Evolutionary conservation across 64 coral and sea anemone species (phyloP), one percentile per base, ranked within the genome.

Genomic region (Montipora cactus): DNA sequence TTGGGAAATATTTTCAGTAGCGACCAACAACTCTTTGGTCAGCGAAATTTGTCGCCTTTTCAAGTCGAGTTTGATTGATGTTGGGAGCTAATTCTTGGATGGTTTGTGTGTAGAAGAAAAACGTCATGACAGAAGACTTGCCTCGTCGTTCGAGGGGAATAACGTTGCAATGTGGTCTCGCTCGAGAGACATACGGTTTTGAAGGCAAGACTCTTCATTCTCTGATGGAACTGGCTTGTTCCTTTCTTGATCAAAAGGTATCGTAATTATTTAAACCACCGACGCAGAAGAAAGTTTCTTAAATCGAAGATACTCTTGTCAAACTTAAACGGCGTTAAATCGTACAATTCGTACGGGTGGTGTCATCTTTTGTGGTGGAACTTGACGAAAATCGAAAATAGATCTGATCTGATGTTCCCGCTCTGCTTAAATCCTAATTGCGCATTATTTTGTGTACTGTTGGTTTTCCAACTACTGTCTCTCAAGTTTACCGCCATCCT

Each of bases 171-270:
- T 97, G 96, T 66, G 96, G 96, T 47, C 82, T 97, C 47, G 96
- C 96, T 19, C 89, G 96, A 37, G 96, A 94, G 75, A 97, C 93
- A 5, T 97, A 97, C 75, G 96, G 96, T 8, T 97, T 97, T 80
- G 96, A 97, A 92, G 96, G 96, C 9, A 97, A 88, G 78, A 93
- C 94, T 67, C 81, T 97, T 61, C 88, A 84, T 62, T 89, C 89
- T 46, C 70, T 97, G 69, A 97, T 92, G 45, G 96, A 97, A 88
- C 92, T 97, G 21, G 93, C 96, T 44, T 95, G 93, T 48, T 97
- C 96, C 7, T 97, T 97, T 77, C 84, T 97, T 48, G 96, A 97
- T 23, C 96, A 97, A 58, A 97, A 97, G 96, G 96, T 97, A 91
- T 22, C 59, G 14, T 74, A 64, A 57, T 59, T 61, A 59, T 77